Evolutionary conservation across 2,888 invertebrate genomes (phyloP).

Genomic region (Cerceris rybyensis): DNA sequence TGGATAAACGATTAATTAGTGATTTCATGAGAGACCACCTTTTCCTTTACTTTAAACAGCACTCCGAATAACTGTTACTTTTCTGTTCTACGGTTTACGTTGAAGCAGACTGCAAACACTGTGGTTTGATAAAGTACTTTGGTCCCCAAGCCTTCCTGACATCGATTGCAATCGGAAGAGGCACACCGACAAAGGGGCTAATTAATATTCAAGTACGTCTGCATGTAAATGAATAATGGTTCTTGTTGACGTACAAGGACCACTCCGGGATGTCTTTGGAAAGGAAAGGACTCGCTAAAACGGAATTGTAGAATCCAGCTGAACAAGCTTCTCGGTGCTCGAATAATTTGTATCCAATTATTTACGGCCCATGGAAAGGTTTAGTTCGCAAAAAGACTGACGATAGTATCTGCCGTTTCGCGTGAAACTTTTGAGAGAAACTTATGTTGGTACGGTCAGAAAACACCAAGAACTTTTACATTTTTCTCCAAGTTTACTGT

Average conservation of each 20-base stretch:
- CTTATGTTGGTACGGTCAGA: no score
- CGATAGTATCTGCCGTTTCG: no score
- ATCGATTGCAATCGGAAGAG: conserved; percentile 9
- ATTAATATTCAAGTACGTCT: conserved; percentile 46
- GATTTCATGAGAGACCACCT: conserved; percentile 58
- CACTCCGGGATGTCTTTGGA: conserved; percentile 2
- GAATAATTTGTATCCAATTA: background rate
- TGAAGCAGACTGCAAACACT: conserved; percentile 22
- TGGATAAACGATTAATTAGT: conserved; percentile 70
- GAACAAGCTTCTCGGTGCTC: background rate
- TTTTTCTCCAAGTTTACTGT: no score
- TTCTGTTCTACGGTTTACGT: conserved; percentile 5
- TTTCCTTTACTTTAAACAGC: conserved; percentile 3
- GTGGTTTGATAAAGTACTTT: conserved; percentile 4
- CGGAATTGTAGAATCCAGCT: conserved; percentile 1
- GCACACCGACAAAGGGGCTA: conserved; percentile 21
- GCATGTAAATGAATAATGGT: conserved; percentile 45
- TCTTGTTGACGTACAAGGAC: conserved; percentile 10
- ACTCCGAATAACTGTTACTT: conserved; percentile 9
- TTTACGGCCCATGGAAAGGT: background rate
- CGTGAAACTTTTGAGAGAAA: no score
- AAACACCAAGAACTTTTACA: no score
- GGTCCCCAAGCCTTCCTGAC: conserved; percentile 14
- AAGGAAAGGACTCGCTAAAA: conserved; percentile 12
- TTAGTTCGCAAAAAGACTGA: no score